Percentiles rank a stretch among this genome's conserved stretches.
Evolutionary conservation across 2,113 vertebrate species (phyloP).

Genomic region (Coreoperca whiteheadi): DNA sequence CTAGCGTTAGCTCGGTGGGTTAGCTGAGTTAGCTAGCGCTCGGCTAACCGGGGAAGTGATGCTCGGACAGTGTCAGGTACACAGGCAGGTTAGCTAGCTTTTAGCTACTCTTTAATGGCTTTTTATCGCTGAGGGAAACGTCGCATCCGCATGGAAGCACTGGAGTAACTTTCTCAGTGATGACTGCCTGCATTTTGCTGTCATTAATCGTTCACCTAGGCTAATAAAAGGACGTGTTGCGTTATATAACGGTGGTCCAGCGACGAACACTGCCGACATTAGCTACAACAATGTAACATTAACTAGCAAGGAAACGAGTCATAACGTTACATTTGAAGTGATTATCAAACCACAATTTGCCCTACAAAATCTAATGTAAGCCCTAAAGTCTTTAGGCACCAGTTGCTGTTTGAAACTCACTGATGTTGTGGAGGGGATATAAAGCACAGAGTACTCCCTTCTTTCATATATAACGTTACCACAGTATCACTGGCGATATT

Average conservation of each 20-base stretch:
- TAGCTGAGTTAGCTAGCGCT: conserved; percentile 56
- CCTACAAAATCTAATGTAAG: neutral
- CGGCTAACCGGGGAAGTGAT: conserved; percentile 60
- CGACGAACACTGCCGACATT: neutral
- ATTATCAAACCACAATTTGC: neutral
- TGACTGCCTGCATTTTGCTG: no score
- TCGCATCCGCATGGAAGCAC: neutral
- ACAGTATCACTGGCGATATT: neutral
- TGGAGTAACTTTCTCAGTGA: neutral
- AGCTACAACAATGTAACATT: conserved; percentile 32
- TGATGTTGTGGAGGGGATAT: neutral
- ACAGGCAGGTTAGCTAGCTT: conserved; percentile 9
- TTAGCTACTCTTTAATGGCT: neutral
- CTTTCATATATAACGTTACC: no score
- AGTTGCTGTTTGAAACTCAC: neutral
- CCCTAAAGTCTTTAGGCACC: neutral
- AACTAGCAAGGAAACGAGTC: neutral
- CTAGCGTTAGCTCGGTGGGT: conserved; percentile 47
- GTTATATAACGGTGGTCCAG: conserved; percentile 3
- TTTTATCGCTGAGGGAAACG: neutral
- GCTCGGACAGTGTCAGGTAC: conserved; percentile 46
- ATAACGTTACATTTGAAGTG: neutral
- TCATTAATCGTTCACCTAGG: neutral
- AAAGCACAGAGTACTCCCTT: no score
- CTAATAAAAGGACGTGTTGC: neutral